Base-by-base conservation (phyloP, 2,888 invertebrate genomes). In the Lagria hirta region DNA sequence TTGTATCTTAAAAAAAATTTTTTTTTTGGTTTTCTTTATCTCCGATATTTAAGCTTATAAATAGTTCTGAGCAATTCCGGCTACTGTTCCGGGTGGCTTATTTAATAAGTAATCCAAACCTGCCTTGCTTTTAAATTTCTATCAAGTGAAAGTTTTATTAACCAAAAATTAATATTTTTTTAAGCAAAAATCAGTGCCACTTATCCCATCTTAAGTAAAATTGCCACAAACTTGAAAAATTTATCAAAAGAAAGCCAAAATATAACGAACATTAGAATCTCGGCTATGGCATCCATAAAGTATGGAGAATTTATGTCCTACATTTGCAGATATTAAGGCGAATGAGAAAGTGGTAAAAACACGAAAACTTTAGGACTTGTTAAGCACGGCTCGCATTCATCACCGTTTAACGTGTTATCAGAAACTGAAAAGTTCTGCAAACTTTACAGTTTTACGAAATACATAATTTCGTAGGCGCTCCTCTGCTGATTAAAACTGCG, bases 301-400 rank as follows among this genome's bases (percentile, higher is more conserved):
- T 52, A 54, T 51, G 48, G 47, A 47, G 54, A 64, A 67, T 68
- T 66, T 66, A 66, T 68, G 60, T 58, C 57, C 55, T 60, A 61
- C 67, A 66, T 68, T 68, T 66, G 63, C 60, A 60, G 62, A 65
- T 65, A 66, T 66, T 65, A 65, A 55, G 58, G 56, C 50, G 58
- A 60, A 60, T 57, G 60, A 58, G 60, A 60, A 61, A 62, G 60
- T 60, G 62, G 60, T 59, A 62, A 61, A 61, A 61, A 61, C 63
- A 55, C 52, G 60, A 58, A 61, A 67, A 65, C 56, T 66, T 66
- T 62, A 48, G 52, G 58, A 62, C 60, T 62, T 64, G 62, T 62
- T 63, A 62, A 60, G 56, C 61, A 57, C 52, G 51, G 55, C 48
- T 48, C 54, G 54, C 59, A 65, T 65, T 64, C 62, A 64, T 66